These are phyloP conservation scores for Bujurquina vittata DNA, from an alignment of 2,113 vertebrate species.

Conservation along the genomic window DNA sequence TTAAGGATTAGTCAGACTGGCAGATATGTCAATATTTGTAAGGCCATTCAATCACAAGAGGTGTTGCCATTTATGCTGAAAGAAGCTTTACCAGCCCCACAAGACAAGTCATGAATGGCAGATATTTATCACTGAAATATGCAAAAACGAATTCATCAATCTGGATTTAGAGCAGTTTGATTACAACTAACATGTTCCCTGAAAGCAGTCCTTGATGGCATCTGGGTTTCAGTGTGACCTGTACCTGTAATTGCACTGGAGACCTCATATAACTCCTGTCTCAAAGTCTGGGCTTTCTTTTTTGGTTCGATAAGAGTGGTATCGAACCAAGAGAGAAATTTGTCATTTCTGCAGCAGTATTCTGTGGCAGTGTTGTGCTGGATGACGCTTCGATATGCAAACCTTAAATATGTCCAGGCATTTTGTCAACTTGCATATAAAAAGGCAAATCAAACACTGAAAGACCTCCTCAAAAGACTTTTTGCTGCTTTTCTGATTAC, in stretches of 20 bases:
- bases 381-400: neutral
- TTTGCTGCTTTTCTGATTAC: neutral
- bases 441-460: slow-evolving; percentile 10
- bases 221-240: neutral
- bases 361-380: neutral
- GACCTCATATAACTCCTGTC: neutral
- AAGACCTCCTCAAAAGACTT: neutral
- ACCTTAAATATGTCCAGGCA: neutral
- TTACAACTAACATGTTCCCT: neutral
- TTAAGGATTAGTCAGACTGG: slow-evolving; percentile 56
- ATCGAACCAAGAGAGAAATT: too few species aligned
- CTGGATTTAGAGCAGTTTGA: neutral
- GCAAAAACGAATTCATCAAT: slow-evolving; percentile 9
- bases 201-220: neutral
- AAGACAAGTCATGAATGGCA: slow-evolving; percentile 24
- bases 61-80: slow-evolving; percentile 33
- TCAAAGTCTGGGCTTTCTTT: neutral
- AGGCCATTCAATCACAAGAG: slow-evolving; percentile 13
- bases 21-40: slow-evolving; percentile 65
- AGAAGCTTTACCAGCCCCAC: slow-evolving; percentile 7
- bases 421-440: neutral
- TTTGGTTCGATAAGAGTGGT: neutral
- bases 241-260: neutral
- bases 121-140: slow-evolving; percentile 29
- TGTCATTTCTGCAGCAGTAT: neutral